These are phyloP conservation scores for Anableps anableps DNA, from an alignment of 2,797 vertebrate species.

Conservation along the genomic window DNA sequence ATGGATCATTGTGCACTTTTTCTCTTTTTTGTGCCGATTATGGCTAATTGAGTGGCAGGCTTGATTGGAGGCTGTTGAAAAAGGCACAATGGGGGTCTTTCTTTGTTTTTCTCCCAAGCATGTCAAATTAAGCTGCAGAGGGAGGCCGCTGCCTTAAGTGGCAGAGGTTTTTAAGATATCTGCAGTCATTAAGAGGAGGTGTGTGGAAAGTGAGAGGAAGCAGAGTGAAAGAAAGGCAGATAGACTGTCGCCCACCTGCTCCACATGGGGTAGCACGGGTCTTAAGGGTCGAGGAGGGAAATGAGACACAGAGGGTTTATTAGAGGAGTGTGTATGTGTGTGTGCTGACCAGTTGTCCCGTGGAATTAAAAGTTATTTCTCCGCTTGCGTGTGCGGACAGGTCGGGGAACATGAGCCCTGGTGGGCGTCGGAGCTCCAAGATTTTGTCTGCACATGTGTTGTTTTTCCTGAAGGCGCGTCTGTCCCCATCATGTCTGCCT, in stretches of 20 bases:
- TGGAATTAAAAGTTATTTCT: conserved; percentile 55
- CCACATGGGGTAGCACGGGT: conserved; percentile 56
- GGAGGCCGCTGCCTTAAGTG: conserved; percentile 60
- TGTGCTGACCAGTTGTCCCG: conserved; percentile 62
- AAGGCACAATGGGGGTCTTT: conserved; percentile 68
- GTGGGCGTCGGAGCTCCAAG: conserved; percentile 20
- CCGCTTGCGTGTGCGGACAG: conserved; percentile 28
- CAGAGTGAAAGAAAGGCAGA: conserved; percentile 36
- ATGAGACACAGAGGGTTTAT: conserved; percentile 68
- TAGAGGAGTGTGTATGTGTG: conserved; percentile 42
- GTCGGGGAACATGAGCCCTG: conserved; percentile 43
- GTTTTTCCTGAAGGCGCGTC: conserved; percentile 17
- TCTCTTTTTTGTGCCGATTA: conserved; percentile 36
- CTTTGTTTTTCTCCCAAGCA: conserved; percentile 72
- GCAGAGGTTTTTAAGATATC: conserved; percentile 66
- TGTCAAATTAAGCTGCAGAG: conserved; percentile 70
- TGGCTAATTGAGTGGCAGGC: conserved; percentile 69
- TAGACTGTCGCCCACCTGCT: conserved; percentile 74
- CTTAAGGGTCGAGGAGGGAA: conserved; percentile 51
- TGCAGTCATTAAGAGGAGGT: conserved; percentile 68
- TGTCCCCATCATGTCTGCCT: conserved; percentile 30
- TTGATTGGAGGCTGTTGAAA: conserved; percentile 72
- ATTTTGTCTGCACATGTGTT: conserved; percentile 27
- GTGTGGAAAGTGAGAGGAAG: conserved; percentile 49
- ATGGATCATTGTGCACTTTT: conserved; percentile 44